These are phyloP conservation scores for Champsocephalus esox DNA, from an alignment of 2,797 vertebrate genomes.

Conservation along the genomic window DNA sequence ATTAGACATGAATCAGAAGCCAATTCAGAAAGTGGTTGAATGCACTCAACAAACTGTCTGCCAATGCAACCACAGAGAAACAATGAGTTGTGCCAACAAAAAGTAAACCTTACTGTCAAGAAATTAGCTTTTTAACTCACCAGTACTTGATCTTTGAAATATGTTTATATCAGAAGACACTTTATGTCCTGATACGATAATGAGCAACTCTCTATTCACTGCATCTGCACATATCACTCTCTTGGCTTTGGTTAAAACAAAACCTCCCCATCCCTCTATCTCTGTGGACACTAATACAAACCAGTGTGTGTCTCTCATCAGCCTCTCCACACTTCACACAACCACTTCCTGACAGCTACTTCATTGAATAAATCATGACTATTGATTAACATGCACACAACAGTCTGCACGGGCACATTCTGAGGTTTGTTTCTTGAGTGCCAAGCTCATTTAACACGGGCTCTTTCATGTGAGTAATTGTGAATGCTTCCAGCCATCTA, in stretches of 20 bases:
- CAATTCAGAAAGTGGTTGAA: slow-evolving; percentile 61
- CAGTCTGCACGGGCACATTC: slow-evolving; percentile 66
- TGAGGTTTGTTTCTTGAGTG: slow-evolving; percentile 79
- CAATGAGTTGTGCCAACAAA: slow-evolving; percentile 18
- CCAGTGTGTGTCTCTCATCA: slow-evolving; percentile 65
- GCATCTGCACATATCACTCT: slow-evolving; percentile 31
- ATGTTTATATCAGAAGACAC: slow-evolving; percentile 28
- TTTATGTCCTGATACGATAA: slow-evolving; percentile 20
- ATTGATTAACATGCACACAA: slow-evolving; percentile 83
- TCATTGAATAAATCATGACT: slow-evolving; percentile 84
- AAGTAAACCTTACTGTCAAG: slow-evolving; percentile 1
- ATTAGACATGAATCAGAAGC: slow-evolving; percentile 73
- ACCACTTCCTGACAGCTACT: slow-evolving; percentile 79
- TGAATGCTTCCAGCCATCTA: slow-evolving; percentile 69
- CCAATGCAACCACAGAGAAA: slow-evolving; percentile 17
- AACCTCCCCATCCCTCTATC: slow-evolving; percentile 46
- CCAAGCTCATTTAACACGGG: slow-evolving; percentile 78
- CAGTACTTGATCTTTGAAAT: slow-evolving; percentile 19
- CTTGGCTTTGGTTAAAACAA: slow-evolving; percentile 57
- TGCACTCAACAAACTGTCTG: slow-evolving; percentile 61
- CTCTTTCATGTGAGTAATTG: slow-evolving; percentile 84
- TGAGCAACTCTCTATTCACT: slow-evolving; percentile 22
- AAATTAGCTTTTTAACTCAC: slow-evolving; percentile 6
- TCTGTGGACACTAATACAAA: slow-evolving; percentile 58
- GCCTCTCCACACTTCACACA: slow-evolving; percentile 72